Conservation (phyloP, 2,888 invertebrate species). For the Thecocarcelia acutangulata region DNA sequence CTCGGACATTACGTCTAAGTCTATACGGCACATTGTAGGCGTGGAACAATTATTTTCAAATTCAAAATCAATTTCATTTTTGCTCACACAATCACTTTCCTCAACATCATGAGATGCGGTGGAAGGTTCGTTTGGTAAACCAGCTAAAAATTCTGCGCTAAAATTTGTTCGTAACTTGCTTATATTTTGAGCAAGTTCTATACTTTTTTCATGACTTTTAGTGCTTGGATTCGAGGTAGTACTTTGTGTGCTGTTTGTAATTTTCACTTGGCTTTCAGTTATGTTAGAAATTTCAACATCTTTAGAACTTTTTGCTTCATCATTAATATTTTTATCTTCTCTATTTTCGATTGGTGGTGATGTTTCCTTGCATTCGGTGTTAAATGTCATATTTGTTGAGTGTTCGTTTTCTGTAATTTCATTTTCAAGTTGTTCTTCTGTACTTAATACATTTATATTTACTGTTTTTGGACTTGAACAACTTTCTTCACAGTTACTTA, state of each 20-base stretch:
- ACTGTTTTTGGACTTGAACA: not conserved
- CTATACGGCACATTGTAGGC: conserved; percentile 44
- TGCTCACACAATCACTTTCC: not conserved
- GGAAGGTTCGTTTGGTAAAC: conserved; percentile 36
- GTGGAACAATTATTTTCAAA: conserved; percentile 47
- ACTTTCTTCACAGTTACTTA: not conserved
- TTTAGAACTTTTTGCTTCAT: not conserved
- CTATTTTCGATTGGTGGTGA: not conserved
- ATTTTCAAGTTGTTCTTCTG: not conserved
- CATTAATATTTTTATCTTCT: not conserved
- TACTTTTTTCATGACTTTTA: not conserved
- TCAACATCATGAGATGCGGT: not conserved
- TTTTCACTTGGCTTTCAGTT: not conserved
- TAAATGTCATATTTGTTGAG: not conserved
- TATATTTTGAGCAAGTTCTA: not conserved
- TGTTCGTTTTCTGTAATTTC: not conserved
- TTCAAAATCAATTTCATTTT: conserved; percentile 37
- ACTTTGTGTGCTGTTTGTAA: not conserved
- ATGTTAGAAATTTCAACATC: not conserved
- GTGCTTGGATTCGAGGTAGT: not conserved
- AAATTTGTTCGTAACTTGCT: conserved; percentile 12
- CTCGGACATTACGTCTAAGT: conserved; percentile 44
- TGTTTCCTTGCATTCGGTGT: not conserved
- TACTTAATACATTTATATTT: not conserved
- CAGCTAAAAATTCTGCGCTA: conserved; percentile 54